A percentile compares a stretch with the other conserved stretches of the same genome.
Evolutionary conservation across 2,888 invertebrate genomes (phyloP).

Genomic region (Cheilosia variabilis): DNA sequence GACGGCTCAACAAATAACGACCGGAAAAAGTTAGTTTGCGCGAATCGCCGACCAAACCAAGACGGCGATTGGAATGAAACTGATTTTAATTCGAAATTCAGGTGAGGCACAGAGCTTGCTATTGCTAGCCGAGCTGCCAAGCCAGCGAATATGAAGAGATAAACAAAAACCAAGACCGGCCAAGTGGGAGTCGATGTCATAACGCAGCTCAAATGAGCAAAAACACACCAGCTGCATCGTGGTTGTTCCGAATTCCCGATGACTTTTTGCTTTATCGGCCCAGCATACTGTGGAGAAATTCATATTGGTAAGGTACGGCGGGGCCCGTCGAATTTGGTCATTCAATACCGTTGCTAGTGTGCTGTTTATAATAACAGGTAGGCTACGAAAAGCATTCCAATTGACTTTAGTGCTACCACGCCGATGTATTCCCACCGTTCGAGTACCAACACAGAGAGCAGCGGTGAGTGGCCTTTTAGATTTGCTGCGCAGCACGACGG

Average conservation of each 20-base stretch:
- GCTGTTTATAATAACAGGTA: slow-evolving; percentile 20
- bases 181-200: slow-evolving; percentile 73
- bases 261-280: slow-evolving; percentile 27
- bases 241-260: slow-evolving; percentile 4
- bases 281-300: slow-evolving; percentile 44
- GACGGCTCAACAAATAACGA: not conserved
- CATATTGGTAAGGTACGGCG: slow-evolving; percentile 30
- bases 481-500: slow-evolving; percentile 12
- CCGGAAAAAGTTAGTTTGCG: not conserved
- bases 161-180: slow-evolving; percentile 66
- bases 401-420: not conserved
- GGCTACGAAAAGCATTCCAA: slow-evolving; percentile 45
- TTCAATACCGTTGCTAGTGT: slow-evolving; percentile 55
- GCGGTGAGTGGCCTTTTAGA: slow-evolving; percentile 49
- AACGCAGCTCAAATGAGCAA: slow-evolving; percentile 49
- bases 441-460: not conserved
- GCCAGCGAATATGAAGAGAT: slow-evolving; percentile 48
- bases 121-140: slow-evolving; percentile 5
- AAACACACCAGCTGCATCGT: slow-evolving; percentile 53
- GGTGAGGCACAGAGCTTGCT: slow-evolving; percentile 55
- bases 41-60: slow-evolving; percentile 49
- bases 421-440: not conserved
- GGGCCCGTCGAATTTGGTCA: slow-evolving; percentile 40
- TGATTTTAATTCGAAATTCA: slow-evolving; percentile 63
- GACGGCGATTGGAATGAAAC: slow-evolving; percentile 63